Evolutionary conservation across 2,113 vertebrate species (phyloP).

Genomic region (Thermophis baileyi): DNA sequence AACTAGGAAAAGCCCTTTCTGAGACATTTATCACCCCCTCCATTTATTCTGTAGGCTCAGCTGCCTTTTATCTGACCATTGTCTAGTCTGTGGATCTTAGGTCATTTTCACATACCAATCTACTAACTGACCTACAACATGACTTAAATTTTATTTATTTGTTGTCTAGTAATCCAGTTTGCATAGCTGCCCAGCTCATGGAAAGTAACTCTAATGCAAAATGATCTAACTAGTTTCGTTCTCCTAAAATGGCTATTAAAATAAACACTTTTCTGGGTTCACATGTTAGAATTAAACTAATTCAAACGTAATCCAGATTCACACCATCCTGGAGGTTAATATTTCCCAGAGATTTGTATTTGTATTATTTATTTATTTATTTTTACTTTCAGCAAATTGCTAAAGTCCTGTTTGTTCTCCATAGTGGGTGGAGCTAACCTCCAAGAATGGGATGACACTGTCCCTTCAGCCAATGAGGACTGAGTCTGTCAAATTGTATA

Average conservation of each 20-base stretch:
- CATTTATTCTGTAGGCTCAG: neutral
- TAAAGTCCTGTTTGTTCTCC: neutral
- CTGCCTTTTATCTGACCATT: neutral
- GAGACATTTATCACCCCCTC: neutral
- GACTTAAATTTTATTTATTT: neutral
- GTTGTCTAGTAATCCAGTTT: neutral
- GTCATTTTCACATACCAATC: neutral
- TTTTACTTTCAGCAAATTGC: neutral
- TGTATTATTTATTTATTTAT: neutral
- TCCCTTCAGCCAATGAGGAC: no score
- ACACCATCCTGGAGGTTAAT: neutral
- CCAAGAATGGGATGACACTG: no score
- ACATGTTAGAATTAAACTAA: neutral
- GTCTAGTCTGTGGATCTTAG: neutral
- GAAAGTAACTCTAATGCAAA: neutral
- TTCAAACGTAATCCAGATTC: neutral
- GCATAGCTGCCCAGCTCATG: neutral
- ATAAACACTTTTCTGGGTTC: neutral
- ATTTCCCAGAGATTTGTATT: neutral
- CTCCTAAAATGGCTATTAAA: neutral
- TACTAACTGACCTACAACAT: neutral
- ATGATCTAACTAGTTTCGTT: neutral
- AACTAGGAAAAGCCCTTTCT: neutral
- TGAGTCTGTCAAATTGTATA: no score
- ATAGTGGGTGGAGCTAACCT: no score